phyloP scores from a whole-genome alignment of 2,888 invertebrate species.

The Habroteleia sp. region DNA sequence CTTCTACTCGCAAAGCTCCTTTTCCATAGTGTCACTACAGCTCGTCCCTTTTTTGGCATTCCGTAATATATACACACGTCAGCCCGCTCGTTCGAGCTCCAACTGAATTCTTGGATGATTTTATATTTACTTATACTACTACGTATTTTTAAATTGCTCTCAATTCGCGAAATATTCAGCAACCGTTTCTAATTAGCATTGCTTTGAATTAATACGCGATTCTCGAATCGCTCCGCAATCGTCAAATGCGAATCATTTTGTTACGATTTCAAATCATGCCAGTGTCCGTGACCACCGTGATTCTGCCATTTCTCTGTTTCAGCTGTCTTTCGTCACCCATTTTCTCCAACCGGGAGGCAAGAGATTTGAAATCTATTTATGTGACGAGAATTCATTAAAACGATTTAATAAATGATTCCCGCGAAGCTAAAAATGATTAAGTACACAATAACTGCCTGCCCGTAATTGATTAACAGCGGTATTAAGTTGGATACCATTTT shows the following conservation, averaged over 20 bases:
- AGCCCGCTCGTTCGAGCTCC: slow-evolving; percentile 23
- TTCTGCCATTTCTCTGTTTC: no score
- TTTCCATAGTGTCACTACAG: slow-evolving; percentile 41
- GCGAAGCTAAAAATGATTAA: slow-evolving; percentile 6
- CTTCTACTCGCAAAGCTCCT: slow-evolving; percentile 30
- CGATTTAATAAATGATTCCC: not conserved
- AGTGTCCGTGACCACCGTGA: no score
- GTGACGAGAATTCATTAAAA: not conserved
- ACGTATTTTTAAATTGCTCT: not conserved
- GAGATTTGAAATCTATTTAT: no score
- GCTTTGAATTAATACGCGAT: no score
- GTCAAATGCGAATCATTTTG: no score
- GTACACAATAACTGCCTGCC: slow-evolving; percentile 7
- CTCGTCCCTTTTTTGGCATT: slow-evolving; percentile 47
- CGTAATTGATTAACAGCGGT: slow-evolving; percentile 39
- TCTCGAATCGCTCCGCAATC: no score
- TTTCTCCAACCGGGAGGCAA: no score
- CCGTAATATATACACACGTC: slow-evolving; percentile 8
- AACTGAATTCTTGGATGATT: not conserved
- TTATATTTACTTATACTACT: slow-evolving; percentile 9
- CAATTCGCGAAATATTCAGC: no score
- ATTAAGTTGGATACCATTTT: slow-evolving; percentile 13
- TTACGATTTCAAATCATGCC: no score
- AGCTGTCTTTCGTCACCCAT: no score
- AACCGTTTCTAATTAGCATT: no score